phyloP scores from a whole-genome alignment of 2,113 vertebrate species.

The Ahaetulla prasina region DNA sequence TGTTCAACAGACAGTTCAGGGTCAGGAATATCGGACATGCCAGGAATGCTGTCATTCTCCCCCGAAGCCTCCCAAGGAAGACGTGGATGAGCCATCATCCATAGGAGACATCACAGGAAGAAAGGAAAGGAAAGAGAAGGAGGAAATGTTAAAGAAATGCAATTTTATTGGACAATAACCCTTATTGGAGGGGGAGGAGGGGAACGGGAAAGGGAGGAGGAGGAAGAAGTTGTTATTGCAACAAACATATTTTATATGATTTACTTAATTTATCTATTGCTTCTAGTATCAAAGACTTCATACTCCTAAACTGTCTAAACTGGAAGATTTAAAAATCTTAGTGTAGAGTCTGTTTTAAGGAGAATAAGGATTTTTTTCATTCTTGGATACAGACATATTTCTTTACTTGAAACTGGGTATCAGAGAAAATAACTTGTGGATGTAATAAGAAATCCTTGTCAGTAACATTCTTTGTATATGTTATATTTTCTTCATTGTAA shows the following conservation, averaged over 20 bases:
- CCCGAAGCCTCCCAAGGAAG: no score
- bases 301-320: background rate
- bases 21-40: no score
- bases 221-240: no score
- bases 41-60: no score
- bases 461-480: background rate
- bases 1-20: no score
- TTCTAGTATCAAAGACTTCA: background rate
- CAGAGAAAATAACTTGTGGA: background rate
- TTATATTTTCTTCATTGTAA: conserved; percentile 38
- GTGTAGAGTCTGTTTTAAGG: background rate
- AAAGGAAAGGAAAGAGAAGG: background rate
- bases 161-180: background rate
- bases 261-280: background rate
- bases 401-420: background rate
- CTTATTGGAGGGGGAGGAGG: background rate
- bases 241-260: background rate
- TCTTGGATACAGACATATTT: background rate
- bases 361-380: background rate
- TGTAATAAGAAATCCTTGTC: background rate
- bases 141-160: background rate
- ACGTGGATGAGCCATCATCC: no score
- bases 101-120: no score
- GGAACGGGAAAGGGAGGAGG: background rate
- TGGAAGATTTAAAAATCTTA: background rate